Evolutionary conservation across 2,888 invertebrate species (phyloP), one percentile per base, ranked within the genome.

Genomic region (Agrotis clavis): DNA sequence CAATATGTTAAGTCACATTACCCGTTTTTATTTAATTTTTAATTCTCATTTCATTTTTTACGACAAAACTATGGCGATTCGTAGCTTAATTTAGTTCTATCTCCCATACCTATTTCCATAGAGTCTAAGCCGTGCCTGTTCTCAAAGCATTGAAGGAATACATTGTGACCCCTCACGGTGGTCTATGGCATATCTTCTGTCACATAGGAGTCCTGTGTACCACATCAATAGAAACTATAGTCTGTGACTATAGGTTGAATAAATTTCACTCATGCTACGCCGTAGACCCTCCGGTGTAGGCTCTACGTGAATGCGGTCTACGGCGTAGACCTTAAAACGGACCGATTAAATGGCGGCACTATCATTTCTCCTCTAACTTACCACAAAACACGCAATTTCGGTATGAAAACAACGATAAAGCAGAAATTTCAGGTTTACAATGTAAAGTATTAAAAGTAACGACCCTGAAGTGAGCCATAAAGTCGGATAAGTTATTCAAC

Each of bases 391-490:
- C 62, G 59, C 63, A 62, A 78, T 69, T 64, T 74, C n/a, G 21
- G 41, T 48, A 74, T 74, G 50, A 70, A 78, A 69, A 73, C 67
- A 66, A 70, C 71, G 35, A 77, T 82, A 82, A 73, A 82, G 66
- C 35, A 65, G 61, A 62, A 75, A 71, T 70, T 66, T 71, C 61
- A 82, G 68, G 64, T 77, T 77, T 74, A 74, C 68, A 54, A 66
- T 71, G 53, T 77, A 72, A 76, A 71, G 62, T 79, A 80, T 82
- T 76, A 76, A 85, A 83, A 74, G 83, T 82, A 74, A 83, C 71
- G 66, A 66, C 72, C 45, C 68, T 48, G 48, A 66, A 74, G 71
- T 61, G 63, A 56, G 70, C 66, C 18, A 74, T 72, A 77, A 85
- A 79, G 21, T 54, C 53, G 61, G 51, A 73, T 75, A 71, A 83